phyloP scores from a whole-genome alignment of 2,113 vertebrate genomes.

The Perccottus glenii region DNA sequence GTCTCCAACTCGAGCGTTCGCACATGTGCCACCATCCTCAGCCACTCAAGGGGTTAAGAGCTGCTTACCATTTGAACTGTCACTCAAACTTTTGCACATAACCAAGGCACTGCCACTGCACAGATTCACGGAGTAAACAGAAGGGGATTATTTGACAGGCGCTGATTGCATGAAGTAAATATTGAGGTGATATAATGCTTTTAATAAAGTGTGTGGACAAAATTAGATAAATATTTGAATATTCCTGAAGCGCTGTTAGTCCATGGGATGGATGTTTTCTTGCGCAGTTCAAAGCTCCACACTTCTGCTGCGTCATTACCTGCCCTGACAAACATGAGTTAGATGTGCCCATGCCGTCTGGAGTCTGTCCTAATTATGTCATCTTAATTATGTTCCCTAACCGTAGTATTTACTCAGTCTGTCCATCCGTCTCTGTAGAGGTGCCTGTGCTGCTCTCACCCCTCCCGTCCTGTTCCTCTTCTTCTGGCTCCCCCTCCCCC shows the following conservation, averaged over 20 bases:
- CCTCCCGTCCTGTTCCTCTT: constrained; percentile 5
- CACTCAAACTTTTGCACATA: constrained; percentile 33
- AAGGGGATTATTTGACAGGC: constrained; percentile 2
- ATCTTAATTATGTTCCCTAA: constrained; percentile 74
- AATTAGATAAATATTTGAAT: constrained; percentile 13
- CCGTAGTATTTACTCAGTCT: constrained; percentile 71
- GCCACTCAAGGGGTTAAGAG: constrained; percentile 33
- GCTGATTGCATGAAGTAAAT: constrained; percentile 3
- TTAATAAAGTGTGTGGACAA: not conserved
- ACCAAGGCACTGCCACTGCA: constrained; percentile 7
- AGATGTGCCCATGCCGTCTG: constrained; percentile 38
- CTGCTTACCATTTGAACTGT: constrained; percentile 29
- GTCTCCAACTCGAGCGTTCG: constrained; percentile 47
- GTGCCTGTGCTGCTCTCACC: constrained; percentile 29
- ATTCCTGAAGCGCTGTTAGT: not conserved
- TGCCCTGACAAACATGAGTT: constrained; percentile 58
- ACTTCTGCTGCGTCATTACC: constrained; percentile 17
- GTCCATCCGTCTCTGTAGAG: constrained; percentile 45
- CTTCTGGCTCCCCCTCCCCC: not conserved
- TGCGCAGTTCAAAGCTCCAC: constrained; percentile 3
- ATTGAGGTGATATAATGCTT: not conserved
- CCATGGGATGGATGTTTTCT: not conserved
- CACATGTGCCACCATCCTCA: constrained; percentile 15
- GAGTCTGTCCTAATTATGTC: constrained; percentile 67
- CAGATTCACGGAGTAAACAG: not conserved